phyloP scores from a whole-genome alignment of 35 echinoderm and acorn worm species.

The Heliocidaris tuberculata region DNA sequence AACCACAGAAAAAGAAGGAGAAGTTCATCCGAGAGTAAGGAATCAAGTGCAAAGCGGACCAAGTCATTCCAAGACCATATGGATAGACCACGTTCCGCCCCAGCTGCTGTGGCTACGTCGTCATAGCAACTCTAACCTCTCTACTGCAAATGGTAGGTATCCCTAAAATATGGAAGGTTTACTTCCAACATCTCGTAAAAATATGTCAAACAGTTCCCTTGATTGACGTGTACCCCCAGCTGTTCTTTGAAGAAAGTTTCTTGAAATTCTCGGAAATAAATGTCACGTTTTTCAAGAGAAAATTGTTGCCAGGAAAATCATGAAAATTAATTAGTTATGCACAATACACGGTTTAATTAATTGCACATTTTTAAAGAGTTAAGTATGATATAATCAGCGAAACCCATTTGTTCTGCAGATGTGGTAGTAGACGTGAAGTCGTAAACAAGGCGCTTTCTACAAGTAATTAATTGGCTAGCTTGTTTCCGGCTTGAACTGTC shows the following conservation, averaged over 20 bases:
- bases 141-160: not conserved
- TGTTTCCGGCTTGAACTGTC: not conserved
- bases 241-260: not conserved
- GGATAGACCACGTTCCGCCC: constrained; percentile 22
- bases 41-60: not conserved
- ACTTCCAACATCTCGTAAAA: too few relatives aligned
- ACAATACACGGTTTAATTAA: not conserved
- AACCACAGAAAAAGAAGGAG: not conserved
- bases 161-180: not conserved
- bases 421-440: not conserved
- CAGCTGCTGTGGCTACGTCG: not conserved
- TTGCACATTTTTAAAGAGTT: not conserved
- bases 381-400: not conserved
- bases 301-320: not conserved
- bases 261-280: not conserved
- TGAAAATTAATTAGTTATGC: not conserved
- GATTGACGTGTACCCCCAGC: not conserved
- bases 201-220: not conserved
- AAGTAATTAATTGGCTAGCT: not conserved
- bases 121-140: not conserved
- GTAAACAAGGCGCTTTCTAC: not conserved
- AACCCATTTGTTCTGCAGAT: not conserved
- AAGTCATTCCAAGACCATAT: not conserved
- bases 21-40: not conserved
- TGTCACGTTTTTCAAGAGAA: not conserved